These are phyloP conservation scores for Sardina pilchardus DNA, from an alignment of 2,113 vertebrate genomes.

Conservation along the genomic window DNA sequence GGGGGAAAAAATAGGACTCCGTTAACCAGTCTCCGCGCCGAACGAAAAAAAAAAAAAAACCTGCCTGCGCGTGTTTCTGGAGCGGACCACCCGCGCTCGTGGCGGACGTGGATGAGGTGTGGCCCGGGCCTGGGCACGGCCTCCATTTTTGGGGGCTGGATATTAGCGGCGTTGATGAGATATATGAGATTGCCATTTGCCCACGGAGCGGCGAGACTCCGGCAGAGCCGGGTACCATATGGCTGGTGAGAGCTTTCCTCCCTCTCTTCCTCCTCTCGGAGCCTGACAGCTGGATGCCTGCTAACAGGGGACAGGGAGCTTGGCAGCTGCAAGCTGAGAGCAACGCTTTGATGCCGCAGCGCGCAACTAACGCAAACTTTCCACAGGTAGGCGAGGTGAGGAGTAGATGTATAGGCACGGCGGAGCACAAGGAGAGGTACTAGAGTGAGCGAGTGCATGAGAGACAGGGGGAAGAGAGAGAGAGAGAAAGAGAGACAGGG, in stretches of 20 bases:
- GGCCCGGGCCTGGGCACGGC: not conserved
- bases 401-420: constrained; percentile 62
- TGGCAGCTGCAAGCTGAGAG: constrained; percentile 87
- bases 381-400: constrained; percentile 79
- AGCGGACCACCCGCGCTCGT: not conserved
- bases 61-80: not conserved
- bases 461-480: constrained; percentile 54
- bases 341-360: constrained; percentile 76
- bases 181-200: constrained; percentile 80
- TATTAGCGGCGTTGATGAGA: constrained; percentile 78
- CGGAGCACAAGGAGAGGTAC: not conserved
- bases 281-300: constrained; percentile 93
- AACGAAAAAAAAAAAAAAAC: not conserved
- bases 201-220: constrained; percentile 75
- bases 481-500: constrained; percentile 67
- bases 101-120: not conserved
- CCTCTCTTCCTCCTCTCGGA: constrained; percentile 80
- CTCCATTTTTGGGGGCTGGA: constrained; percentile 57
- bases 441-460: not conserved
- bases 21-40: not conserved
- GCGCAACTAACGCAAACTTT: constrained; percentile 75
- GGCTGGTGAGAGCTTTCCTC: constrained; percentile 89
- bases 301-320: constrained; percentile 86
- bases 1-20: not conserved
- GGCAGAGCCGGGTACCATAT: constrained; percentile 90